A percentile compares a stretch with the other conserved stretches of the same genome.
Evolutionary conservation across 2,888 invertebrate species (phyloP).

Genomic region (Crossocerus cetratus): DNA sequence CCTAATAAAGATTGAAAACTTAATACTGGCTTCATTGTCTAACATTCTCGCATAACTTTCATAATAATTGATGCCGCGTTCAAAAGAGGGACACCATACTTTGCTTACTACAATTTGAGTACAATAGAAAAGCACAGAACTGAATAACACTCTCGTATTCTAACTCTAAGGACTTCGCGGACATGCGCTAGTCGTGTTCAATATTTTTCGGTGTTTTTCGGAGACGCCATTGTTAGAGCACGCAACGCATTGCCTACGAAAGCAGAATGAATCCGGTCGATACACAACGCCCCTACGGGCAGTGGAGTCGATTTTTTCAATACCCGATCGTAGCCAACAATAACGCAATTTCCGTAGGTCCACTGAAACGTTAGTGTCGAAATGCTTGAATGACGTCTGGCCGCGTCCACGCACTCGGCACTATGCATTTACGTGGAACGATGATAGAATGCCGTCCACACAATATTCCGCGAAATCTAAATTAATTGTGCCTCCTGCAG

Average conservation of each 20-base stretch:
- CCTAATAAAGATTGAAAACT: no score
- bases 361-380: conserved; percentile 39
- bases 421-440: conserved; percentile 40
- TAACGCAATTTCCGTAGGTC: conserved; percentile 53
- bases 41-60: no score
- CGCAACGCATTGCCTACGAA: not conserved
- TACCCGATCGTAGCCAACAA: conserved; percentile 31
- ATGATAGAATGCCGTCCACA: conserved; percentile 32
- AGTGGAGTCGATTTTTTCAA: conserved; percentile 1
- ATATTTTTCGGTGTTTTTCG: not conserved
- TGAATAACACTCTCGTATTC: no score
- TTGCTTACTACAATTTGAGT: no score
- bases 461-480: conserved; percentile 46
- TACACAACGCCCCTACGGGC: not conserved
- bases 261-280: not conserved
- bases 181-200: not conserved
- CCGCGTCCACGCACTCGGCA: not conserved
- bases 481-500: conserved; percentile 50
- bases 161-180: no score
- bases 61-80: no score
- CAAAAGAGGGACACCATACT: no score
- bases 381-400: conserved; percentile 30
- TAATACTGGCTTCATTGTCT: no score
- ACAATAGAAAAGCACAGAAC: no score
- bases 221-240: not conserved